Base-by-base conservation (phyloP, 1,140 invertebrate species). In the Akabosia matsudoensis region DNA sequence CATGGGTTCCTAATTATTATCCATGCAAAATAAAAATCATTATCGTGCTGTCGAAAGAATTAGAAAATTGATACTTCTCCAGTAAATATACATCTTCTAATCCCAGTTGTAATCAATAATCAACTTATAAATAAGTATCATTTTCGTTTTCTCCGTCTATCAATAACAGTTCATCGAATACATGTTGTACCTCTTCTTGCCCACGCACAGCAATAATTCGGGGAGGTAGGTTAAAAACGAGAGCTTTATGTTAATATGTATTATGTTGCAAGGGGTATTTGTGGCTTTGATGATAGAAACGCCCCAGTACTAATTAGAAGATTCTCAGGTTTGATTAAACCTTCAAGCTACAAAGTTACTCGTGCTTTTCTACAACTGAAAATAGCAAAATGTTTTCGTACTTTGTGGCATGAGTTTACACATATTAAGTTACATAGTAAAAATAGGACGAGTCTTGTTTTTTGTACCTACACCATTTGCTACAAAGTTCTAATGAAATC, bases 41-140 rank as follows among this genome's bases (percentile, higher is more conserved):
- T 22, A 61, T 61, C 54, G 24, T 61, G 13, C 54, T 61, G 54
- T 61, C 54, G 24, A 14, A 61, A 61, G 24, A 61, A 61, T 61
- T 61, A 61, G 24, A 22, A 61, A 61, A 61, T 61, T 24, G 54
- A 61, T 61, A 61, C 54, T 61, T 61, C 24, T 61, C 54, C 54
- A 61, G 14, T 61, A 61, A 61, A 61, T n/a, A n/a, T n/a, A 61
- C 54, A 61, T 61, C 3, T 4, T 16, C 24, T 61, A 16, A 61
- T 61, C 4, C 24, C 14, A 16, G n/a, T 3, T 61, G 54, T 24
- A n/a, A n/a, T 14, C 54, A 61, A 61, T 45, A 45, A 45, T 45
- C 37, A 45, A 18, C 37, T 45, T 45, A 18, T 45, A 45, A 45
- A 45, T 45, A 45, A 45, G 37, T 45, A 45, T 45, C 37, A 45